phyloP scores from a whole-genome alignment of 2,797 vertebrate genomes.

The Dendrocincla tyrannina region DNA sequence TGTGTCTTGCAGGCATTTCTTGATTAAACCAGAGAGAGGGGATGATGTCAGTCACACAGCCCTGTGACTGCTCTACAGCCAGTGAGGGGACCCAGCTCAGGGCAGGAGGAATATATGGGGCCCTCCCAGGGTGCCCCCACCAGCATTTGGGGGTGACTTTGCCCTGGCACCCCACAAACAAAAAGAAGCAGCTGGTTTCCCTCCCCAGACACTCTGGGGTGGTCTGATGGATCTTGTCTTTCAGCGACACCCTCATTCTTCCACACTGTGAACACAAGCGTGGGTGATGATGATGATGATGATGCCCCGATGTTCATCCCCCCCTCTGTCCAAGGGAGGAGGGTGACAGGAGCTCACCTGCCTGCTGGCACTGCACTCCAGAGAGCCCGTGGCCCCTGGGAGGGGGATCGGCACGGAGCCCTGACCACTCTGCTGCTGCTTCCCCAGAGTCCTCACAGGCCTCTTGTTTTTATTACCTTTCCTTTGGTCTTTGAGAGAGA shows the following conservation, averaged over 20 bases:
- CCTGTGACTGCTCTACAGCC: rapidly evolving
- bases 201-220: rapidly evolving
- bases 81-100: rapidly evolving
- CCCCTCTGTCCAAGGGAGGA: background rate
- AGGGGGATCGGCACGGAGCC: rapidly evolving
- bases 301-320: rapidly evolving
- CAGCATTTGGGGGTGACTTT: background rate
- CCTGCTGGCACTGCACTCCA: rapidly evolving
- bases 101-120: background rate
- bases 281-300: background rate
- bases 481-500: background rate
- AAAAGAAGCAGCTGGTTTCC: background rate
- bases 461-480: background rate
- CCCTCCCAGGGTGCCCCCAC: background rate
- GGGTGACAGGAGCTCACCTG: background rate
- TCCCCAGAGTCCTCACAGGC: background rate
- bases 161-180: background rate
- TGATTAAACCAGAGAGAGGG: background rate
- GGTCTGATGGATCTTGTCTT: rapidly evolving
- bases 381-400: background rate
- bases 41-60: rapidly evolving
- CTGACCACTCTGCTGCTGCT: rapidly evolving
- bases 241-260: rapidly evolving
- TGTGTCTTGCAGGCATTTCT: background rate
- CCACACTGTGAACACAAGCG: rapidly evolving